Conservation (phyloP, 2,797 vertebrate genomes). For the Salarias fasciatus region DNA sequence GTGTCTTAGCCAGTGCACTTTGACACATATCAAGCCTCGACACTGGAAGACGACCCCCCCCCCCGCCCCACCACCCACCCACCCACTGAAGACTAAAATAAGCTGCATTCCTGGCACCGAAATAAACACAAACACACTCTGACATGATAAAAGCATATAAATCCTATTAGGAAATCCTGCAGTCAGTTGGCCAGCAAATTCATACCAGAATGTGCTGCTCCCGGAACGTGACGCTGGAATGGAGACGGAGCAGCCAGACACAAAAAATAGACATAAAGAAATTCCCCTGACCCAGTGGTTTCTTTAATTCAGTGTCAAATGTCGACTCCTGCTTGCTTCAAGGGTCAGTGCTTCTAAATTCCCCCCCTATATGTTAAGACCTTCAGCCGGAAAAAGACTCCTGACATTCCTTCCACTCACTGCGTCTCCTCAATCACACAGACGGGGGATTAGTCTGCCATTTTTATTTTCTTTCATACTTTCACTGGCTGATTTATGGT, state of each 20-base stretch:
- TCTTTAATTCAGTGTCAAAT: constrained; percentile 52
- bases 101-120: no score
- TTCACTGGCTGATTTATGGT: constrained; percentile 67
- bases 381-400: constrained; percentile 24
- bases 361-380: constrained; percentile 34
- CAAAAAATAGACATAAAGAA: constrained; percentile 14
- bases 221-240: constrained; percentile 3
- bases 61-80: no score
- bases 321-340: constrained; percentile 28
- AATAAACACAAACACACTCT: no score
- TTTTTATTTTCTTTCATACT: constrained; percentile 35
- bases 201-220: not conserved
- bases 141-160: not conserved
- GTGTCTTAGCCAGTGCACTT: no score
- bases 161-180: not conserved
- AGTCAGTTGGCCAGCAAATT: not conserved
- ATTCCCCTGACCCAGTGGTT: constrained; percentile 24
- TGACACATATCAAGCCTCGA: no score
- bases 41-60: no score
- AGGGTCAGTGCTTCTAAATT: constrained; percentile 53
- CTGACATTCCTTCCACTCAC: constrained; percentile 47
- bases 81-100: no score
- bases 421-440: constrained; percentile 50
- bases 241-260: not conserved
- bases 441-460: constrained; percentile 52